Evolutionary conservation across 2,113 vertebrate genomes (phyloP), one percentile per base, ranked within the genome.

Genomic region (Protomyctophum bolini): DNA sequence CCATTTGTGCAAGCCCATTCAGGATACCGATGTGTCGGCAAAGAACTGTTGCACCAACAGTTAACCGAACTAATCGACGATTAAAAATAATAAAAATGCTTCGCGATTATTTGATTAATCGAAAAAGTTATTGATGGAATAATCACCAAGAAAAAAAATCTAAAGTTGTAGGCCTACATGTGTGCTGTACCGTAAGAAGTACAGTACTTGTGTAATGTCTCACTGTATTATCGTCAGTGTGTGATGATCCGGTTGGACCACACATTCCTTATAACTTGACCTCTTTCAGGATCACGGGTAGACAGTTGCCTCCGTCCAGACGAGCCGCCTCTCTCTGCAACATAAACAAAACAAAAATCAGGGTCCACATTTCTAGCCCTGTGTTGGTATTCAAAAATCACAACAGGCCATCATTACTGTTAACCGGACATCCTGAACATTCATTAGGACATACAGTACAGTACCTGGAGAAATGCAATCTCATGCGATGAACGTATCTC

Each of bases 311-410:
- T 62, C 59, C 72, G 60, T 90, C 86, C 21, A 63, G 4, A 12
- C 83, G 73, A 47, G 60, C 54, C 15, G 71, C n/a, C 7, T 29
- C 66, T 73, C 77, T 82, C 92, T 93, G 79, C 14, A 58, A 76
- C 79, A 41, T 63, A 81, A 63, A 68, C n/a, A 33, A 63, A 64
- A 57, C 33, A 21, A 56, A 7, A 29, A 52, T 54, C n/a, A 54
- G n/a, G 11, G 52, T 54, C 51, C n/a, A n/a, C 9, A 58, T 9
- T 1, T 28, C 15, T 58, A 41, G 5, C 33, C 33, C 33, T 41
- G 33, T 41, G 33, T 1, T 9, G 15, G 9, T 29, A 58, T 21
- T 21, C 15, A 9, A 58, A 58, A 29, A 58, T 21, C 6, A 56
- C 11, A 59, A 62, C 10, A 52, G 8, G 48, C 41, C 10, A 10